These are phyloP conservation scores for Metallyticus violacea DNA, from an alignment of 2,888 invertebrate genomes.

Conservation along the genomic window DNA sequence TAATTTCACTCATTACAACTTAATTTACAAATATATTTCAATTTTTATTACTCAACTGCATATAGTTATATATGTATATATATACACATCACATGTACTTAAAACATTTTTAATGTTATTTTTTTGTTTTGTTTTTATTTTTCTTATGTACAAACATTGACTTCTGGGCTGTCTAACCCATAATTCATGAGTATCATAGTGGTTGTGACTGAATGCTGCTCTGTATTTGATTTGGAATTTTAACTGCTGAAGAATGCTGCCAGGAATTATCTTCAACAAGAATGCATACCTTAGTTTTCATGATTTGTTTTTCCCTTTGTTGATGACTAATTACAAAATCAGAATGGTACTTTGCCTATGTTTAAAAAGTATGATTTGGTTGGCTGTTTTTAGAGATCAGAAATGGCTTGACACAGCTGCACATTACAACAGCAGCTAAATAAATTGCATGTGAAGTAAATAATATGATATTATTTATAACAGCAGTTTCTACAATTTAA, in stretches of 20 bases:
- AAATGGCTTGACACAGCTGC: neutral
- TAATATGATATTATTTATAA: neutral
- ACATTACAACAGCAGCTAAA: neutral
- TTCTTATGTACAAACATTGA: slow-evolving; percentile 30
- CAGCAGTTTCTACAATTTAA: neutral
- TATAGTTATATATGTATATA: slow-evolving; percentile 30
- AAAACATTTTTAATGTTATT: slow-evolving; percentile 29
- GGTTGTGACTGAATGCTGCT: slow-evolving; percentile 6
- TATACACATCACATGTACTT: slow-evolving; percentile 32
- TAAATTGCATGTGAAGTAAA: neutral
- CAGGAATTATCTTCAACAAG: neutral
- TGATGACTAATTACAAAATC: neutral
- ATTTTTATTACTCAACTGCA: slow-evolving; percentile 33
- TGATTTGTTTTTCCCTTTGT: neutral
- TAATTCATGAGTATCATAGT: slow-evolving; percentile 19
- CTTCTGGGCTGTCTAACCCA: neutral
- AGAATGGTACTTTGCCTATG: neutral
- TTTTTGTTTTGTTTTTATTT: slow-evolving; percentile 8
- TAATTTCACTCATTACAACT: slow-evolving; percentile 34
- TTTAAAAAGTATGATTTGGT: neutral
- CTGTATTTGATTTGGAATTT: neutral
- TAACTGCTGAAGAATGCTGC: neutral
- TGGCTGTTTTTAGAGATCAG: neutral
- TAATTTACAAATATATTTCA: slow-evolving; percentile 36
- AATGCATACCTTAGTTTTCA: neutral